Conservation (phyloP, 2,797 vertebrate genomes). For the Fistularia commersonii region DNA sequence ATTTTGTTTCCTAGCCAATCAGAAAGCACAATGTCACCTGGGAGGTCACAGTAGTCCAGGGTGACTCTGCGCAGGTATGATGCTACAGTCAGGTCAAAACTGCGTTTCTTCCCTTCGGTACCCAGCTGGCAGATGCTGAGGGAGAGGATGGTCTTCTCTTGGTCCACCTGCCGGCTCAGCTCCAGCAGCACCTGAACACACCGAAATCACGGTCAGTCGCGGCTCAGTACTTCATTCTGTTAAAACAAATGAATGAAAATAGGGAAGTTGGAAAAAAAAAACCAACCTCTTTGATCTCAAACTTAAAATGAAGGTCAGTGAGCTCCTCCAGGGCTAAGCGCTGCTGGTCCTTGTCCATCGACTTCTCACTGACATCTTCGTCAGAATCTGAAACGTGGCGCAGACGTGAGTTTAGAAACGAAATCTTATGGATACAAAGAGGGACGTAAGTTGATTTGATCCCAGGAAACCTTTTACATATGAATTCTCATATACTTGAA, state of each 20-base stretch:
- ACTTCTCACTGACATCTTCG: constrained; percentile 82
- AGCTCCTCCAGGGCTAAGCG: constrained; percentile 77
- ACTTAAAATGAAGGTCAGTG: constrained; percentile 83
- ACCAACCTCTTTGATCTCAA: constrained; percentile 88
- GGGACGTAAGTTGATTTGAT: too few relatives aligned
- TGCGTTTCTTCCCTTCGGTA: constrained; percentile 82
- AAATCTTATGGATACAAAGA: too few relatives aligned
- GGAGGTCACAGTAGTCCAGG: constrained; percentile 84
- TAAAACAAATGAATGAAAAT: not conserved
- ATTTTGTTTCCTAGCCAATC: not conserved
- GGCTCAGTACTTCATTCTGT: not conserved
- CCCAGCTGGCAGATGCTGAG: constrained; percentile 85
- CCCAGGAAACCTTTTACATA: too few relatives aligned
- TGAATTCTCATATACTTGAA: too few relatives aligned
- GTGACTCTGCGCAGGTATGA: constrained; percentile 85
- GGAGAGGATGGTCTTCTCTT: constrained; percentile 81
- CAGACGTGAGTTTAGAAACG: too few relatives aligned
- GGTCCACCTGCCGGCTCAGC: constrained; percentile 80
- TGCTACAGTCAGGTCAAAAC: constrained; percentile 78
- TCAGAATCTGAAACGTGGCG: constrained; percentile 79
- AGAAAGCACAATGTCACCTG: constrained; percentile 55
- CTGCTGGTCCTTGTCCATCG: constrained; percentile 60
- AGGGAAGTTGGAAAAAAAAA: not conserved
- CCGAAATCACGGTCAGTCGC: not conserved
- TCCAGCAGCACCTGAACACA: constrained; percentile 84